phyloP scores from a whole-genome alignment of 30 jellyfish, hydroid and myxozoan species.

The Sanderia malayensis region DNA sequence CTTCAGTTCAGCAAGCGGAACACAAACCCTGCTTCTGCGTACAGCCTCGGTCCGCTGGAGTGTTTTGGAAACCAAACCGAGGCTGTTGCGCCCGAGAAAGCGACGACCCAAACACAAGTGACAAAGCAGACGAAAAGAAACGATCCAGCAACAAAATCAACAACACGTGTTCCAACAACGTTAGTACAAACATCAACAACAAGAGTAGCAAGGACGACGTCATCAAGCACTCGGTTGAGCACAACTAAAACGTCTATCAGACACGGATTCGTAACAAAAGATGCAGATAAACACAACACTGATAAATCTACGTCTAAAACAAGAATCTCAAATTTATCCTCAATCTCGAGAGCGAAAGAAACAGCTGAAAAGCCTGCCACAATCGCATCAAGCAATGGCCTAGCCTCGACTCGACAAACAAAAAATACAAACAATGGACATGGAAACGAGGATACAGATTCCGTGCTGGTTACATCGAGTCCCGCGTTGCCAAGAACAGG shows the following conservation, averaged over 20 bases:
- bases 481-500: slow-evolving; percentile 11
- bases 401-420: too few relatives aligned
- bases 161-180: neutral
- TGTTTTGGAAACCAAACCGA: slow-evolving; percentile 69
- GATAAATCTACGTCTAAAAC: too few relatives aligned
- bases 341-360: too few relatives aligned
- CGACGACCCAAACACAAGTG: neutral
- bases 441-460: neutral
- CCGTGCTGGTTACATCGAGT: neutral
- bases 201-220: too few relatives aligned
- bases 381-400: too few relatives aligned
- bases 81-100: slow-evolving; percentile 28
- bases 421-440: too few relatives aligned
- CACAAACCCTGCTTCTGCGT: slow-evolving; percentile 65
- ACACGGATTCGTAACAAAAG: too few relatives aligned
- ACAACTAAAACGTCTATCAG: too few relatives aligned
- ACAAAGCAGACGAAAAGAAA: neutral
- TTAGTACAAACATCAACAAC: neutral
- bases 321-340: too few relatives aligned
- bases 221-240: too few relatives aligned
- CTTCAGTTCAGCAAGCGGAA: slow-evolving; percentile 63
- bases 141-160: neutral
- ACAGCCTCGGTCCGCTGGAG: slow-evolving; percentile 78
- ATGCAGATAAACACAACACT: too few relatives aligned
- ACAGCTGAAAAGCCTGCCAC: too few relatives aligned